These are phyloP conservation scores for Poecilia velifera DNA, from an alignment of 2,797 vertebrate genomes.

Conservation along the genomic window DNA sequence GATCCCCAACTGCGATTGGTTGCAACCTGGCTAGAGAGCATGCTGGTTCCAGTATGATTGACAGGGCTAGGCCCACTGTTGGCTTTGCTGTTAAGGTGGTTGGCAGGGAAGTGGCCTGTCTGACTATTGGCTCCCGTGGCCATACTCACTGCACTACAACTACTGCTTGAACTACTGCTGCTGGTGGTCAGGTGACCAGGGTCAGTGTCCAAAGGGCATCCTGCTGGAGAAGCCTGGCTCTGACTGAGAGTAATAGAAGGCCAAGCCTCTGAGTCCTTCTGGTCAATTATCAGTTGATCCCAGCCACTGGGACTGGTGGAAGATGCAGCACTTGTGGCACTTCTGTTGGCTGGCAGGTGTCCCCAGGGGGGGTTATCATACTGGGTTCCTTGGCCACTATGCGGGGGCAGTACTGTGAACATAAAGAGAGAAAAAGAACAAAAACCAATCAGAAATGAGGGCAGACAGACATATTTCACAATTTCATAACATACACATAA, in stretches of 20 bases:
- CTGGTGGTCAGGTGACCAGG: conserved; percentile 84
- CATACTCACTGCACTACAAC: conserved; percentile 91
- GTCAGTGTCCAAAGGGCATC: conserved; percentile 92
- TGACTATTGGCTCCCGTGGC: conserved; percentile 90
- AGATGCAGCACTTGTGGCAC: conserved; percentile 83
- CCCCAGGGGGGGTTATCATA: conserved; percentile 96
- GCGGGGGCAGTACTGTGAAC: conserved; percentile 83
- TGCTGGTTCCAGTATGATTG: conserved; percentile 87
- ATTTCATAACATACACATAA: conserved; percentile 51
- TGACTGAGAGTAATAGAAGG: conserved; percentile 90
- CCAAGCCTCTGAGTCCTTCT: conserved; percentile 92
- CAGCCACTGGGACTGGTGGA: conserved; percentile 82
- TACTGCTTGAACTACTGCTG: conserved; percentile 78
- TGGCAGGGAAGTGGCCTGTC: conserved; percentile 83
- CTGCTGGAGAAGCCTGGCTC: conserved; percentile 89
- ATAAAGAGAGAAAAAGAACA: conserved; percentile 56
- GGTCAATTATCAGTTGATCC: conserved; percentile 93
- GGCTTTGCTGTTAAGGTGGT: conserved; percentile 77
- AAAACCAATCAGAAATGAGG: conserved; percentile 24
- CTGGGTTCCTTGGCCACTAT: conserved; percentile 90
- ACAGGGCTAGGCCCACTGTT: conserved; percentile 79
- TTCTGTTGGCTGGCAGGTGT: conserved; percentile 88
- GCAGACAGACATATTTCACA: conserved; percentile 14
- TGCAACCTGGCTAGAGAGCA: conserved; percentile 88
- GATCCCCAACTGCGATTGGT: conserved; percentile 89